A percentile compares a stretch with the other conserved stretches of the same genome.
phyloP scores from a whole-genome alignment of 2,797 vertebrate genomes.

The Numenius phaeopus region DNA sequence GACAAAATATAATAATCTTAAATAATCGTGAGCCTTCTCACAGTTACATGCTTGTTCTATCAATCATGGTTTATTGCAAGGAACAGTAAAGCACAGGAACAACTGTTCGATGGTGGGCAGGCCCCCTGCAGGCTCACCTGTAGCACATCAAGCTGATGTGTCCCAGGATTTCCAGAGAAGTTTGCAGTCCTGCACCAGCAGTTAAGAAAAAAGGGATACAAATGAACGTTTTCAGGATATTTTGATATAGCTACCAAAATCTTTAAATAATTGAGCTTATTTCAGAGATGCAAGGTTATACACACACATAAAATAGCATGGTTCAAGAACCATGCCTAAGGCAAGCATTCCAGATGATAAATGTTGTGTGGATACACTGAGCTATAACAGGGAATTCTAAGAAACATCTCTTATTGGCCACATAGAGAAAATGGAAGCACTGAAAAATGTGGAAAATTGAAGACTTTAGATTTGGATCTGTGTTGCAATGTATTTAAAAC shows the following conservation, averaged over 20 bases:
- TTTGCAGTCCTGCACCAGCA: background rate
- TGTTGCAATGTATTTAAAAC: background rate
- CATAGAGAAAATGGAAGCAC: background rate
- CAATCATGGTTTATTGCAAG: background rate
- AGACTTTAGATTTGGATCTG: background rate
- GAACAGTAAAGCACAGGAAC: background rate
- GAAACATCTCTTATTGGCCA: background rate
- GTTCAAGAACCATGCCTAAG: background rate
- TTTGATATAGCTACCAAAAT: background rate
- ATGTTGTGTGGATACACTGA: background rate
- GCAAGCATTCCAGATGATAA: background rate
- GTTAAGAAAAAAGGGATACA: background rate
- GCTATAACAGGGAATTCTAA: background rate
- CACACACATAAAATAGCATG: background rate
- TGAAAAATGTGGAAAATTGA: background rate
- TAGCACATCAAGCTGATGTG: background rate
- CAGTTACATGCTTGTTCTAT: background rate
- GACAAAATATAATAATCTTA: background rate
- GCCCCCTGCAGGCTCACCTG: conserved; percentile 7
- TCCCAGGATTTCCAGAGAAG: background rate
- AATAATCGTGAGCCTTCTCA: background rate
- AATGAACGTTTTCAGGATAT: background rate
- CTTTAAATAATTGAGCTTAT: background rate
- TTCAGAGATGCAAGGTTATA: background rate
- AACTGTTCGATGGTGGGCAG: background rate